Evolutionary conservation across 2,113 vertebrate genomes (phyloP).

Genomic region (Mesoclemmys tuberculata): DNA sequence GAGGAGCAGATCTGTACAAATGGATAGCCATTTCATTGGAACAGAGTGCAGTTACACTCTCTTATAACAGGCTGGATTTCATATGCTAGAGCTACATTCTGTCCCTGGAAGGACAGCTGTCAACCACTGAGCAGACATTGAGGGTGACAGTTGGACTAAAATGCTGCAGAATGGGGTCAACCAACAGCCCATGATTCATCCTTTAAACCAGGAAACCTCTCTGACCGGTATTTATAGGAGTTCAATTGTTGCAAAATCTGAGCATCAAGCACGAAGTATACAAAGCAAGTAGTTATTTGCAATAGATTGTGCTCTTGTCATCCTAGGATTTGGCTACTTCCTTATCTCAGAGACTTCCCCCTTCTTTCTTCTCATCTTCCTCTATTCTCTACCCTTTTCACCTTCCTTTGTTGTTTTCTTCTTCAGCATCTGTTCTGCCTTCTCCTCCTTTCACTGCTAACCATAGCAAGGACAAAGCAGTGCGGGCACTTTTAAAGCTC

Average conservation of each 20-base stretch:
- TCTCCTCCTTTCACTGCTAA: neutral
- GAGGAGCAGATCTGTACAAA: neutral
- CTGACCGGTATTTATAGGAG: neutral
- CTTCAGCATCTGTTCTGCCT: fast-evolving
- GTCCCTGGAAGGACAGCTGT: neutral
- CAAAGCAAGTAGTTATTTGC: neutral
- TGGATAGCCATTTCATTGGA: neutral
- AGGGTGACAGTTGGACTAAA: neutral
- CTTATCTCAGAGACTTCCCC: fast-evolving
- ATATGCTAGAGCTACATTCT: neutral
- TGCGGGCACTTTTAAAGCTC: constrained; percentile 64
- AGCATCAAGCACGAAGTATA: neutral
- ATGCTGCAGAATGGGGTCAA: neutral
- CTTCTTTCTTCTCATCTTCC: neutral
- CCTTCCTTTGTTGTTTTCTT: neutral
- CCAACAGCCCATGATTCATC: neutral
- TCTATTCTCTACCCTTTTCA: neutral
- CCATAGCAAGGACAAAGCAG: constrained; percentile 48
- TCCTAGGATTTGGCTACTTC: neutral
- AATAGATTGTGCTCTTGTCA: neutral
- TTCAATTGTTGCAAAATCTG: neutral
- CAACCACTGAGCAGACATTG: neutral
- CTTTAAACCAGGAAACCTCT: neutral
- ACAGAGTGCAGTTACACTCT: neutral
- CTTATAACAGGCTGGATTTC: neutral